Conservation (phyloP, 2,797 vertebrate species). For the Fringilla coelebs region DNA sequence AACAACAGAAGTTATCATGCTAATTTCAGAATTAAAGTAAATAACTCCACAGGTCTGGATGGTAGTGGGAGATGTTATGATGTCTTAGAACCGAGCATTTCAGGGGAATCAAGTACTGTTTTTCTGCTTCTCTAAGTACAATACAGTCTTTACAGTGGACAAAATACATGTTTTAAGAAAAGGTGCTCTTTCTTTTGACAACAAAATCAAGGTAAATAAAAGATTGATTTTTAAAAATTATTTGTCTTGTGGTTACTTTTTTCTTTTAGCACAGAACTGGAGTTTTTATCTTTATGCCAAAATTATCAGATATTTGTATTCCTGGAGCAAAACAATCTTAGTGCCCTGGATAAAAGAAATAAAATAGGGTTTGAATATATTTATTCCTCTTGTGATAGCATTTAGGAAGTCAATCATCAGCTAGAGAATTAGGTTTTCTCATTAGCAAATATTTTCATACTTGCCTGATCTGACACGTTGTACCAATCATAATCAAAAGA, state of each 20-base stretch:
- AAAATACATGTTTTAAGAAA: background rate
- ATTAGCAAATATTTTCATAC: slow-evolving; percentile 22
- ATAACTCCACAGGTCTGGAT: background rate
- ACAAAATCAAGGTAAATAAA: background rate
- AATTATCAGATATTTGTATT: background rate
- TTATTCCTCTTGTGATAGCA: background rate
- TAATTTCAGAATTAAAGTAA: background rate
- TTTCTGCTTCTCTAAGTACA: background rate
- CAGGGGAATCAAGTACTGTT: background rate
- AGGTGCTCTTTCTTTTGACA: background rate
- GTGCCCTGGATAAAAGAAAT: background rate
- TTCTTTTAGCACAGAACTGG: background rate
- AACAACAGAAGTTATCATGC: background rate
- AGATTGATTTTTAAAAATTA: rapidly evolving
- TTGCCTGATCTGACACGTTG: slow-evolving; percentile 96
- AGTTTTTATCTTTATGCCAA: background rate
- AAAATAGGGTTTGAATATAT: background rate
- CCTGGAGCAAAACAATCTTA: background rate
- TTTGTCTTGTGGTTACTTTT: background rate
- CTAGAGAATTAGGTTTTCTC: background rate
- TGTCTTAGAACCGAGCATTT: background rate
- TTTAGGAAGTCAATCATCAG: background rate
- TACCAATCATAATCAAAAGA: slow-evolving; percentile 98
- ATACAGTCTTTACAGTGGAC: background rate
- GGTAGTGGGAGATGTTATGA: background rate